These are phyloP conservation scores for Arizona elegans DNA, from an alignment of 2,113 vertebrate genomes.

Conservation along the genomic window DNA sequence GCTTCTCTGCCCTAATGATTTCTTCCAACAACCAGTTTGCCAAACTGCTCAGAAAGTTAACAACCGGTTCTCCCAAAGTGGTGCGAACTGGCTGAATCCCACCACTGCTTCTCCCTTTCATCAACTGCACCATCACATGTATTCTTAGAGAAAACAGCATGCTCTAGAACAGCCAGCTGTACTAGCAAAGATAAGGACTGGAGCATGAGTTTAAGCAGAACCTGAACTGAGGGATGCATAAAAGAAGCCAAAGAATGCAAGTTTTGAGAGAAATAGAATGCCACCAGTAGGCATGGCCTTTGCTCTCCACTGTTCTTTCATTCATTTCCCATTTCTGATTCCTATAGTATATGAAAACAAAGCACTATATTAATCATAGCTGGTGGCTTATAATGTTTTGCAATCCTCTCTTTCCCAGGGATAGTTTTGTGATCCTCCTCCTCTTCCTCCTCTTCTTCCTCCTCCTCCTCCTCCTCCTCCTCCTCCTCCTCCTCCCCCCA, in stretches of 20 bases:
- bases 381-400: background rate
- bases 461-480: too few relatives aligned
- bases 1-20: too few relatives aligned
- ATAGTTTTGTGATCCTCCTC: background rate
- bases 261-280: background rate
- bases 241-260: background rate
- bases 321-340: background rate
- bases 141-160: background rate
- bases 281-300: background rate
- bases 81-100: too few relatives aligned
- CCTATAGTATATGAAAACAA: background rate
- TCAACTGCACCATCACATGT: background rate
- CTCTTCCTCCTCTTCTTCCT: fast-evolving
- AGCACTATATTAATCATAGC: background rate
- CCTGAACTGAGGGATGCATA: background rate
- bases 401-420: background rate
- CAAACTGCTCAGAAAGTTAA: too few relatives aligned
- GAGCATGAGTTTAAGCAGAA: background rate
- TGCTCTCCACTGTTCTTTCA: background rate
- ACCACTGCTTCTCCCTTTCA: background rate
- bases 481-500: background rate
- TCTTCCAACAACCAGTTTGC: too few relatives aligned
- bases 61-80: too few relatives aligned
- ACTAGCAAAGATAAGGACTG: background rate
- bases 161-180: background rate